Evolutionary conservation across 92 coral and sea anemone species (phyloP).

Genomic region (Palythoa grandis): DNA sequence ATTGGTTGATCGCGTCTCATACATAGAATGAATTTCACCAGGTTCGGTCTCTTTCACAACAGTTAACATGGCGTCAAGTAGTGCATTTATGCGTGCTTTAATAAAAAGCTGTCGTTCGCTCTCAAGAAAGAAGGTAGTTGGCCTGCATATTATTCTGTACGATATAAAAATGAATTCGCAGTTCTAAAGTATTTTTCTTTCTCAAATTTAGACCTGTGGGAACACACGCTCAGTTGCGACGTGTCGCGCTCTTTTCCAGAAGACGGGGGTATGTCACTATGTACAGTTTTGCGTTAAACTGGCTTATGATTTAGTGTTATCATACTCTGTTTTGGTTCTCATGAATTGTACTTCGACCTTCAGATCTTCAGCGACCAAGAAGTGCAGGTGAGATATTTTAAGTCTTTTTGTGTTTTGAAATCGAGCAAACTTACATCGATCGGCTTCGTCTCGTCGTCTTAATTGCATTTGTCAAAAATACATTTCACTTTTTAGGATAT

Average conservation of each 20-base stretch:
- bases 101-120: constrained; percentile 29
- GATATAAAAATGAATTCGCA: neutral
- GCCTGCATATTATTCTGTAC: neutral
- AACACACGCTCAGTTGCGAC: constrained; percentile 30
- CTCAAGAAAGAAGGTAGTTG: constrained; percentile 8
- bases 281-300: neutral
- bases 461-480: neutral
- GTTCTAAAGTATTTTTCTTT: neutral
- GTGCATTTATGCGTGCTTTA: constrained; percentile 18
- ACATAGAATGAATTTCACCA: neutral
- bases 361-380: constrained; percentile 38
- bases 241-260: constrained; percentile 31
- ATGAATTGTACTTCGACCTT: neutral
- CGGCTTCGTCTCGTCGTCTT: neutral
- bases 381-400: constrained; percentile 14
- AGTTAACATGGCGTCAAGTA: constrained; percentile 29
- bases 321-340: neutral
- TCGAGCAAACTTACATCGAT: neutral
- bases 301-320: neutral
- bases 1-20: no score
- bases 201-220: neutral
- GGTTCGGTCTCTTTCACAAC: constrained; percentile 14
- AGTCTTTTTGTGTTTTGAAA: neutral
- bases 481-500: neutral
- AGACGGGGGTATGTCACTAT: constrained; percentile 35